A percentile compares a stretch with the other conserved stretches of the same genome.
Evolutionary conservation across 1,140 invertebrate genomes (phyloP).

Genomic region (Bombus affinis): DNA sequence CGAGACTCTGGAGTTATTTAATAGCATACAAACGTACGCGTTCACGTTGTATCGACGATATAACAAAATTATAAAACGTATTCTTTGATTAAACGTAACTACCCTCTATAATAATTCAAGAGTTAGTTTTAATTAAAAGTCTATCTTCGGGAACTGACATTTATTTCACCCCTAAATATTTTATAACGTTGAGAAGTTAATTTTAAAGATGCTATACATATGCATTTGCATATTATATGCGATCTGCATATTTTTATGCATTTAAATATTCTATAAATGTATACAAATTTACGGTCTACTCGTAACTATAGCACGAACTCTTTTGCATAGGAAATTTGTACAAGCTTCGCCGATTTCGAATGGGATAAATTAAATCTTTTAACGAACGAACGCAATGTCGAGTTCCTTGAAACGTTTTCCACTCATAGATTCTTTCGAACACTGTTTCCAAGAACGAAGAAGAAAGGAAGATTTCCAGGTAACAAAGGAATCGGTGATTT

Average conservation of each 20-base stretch:
- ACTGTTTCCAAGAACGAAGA: not conserved
- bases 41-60: not conserved
- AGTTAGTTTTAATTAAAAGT: no score
- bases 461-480: not conserved
- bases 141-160: no score
- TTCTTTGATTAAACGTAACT: not conserved
- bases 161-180: no score
- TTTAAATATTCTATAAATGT: no score
- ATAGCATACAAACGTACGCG: not conserved
- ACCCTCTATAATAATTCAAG: not conserved
- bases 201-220: no score
- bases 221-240: no score
- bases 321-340: no score
- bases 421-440: not conserved
- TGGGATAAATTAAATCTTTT: not conserved
- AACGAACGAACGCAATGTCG: not conserved
- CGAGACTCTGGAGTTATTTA: not conserved
- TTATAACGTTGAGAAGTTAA: no score
- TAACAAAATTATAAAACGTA: not conserved
- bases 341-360: not conserved
- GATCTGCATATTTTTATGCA: no score
- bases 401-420: not conserved
- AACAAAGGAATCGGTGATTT: slow-evolving; percentile 5
- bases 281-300: not conserved
- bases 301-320: no score